Evolutionary conservation across 1,140 invertebrate species (phyloP).

Genomic region (Pachypsylla venusta): DNA sequence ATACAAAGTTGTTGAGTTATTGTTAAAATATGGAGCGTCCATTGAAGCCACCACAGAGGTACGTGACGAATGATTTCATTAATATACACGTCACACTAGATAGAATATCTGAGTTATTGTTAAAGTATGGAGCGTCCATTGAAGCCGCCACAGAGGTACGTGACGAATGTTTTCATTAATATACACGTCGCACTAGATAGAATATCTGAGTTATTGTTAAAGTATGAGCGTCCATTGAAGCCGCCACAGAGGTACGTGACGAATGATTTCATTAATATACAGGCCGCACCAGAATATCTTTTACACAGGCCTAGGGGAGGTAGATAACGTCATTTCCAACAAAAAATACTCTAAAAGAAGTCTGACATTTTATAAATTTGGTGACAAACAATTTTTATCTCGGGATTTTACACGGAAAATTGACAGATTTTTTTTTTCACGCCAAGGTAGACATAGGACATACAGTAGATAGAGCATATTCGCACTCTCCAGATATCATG

Average conservation of each 20-base stretch:
- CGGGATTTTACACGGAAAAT: too few species aligned
- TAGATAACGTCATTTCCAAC: too few species aligned
- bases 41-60: constrained; percentile 76
- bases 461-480: too few species aligned
- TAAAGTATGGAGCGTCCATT: constrained; percentile 89
- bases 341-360: too few species aligned
- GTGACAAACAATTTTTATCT: too few species aligned
- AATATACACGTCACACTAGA: constrained; percentile 3
- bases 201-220: constrained; percentile 87
- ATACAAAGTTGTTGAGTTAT: constrained; percentile 87
- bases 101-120: constrained; percentile 50
- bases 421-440: too few species aligned
- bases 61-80: constrained; percentile 19
- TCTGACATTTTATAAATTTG: too few species aligned
- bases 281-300: too few species aligned
- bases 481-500: too few species aligned
- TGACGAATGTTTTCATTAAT: not conserved
- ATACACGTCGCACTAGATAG: constrained; percentile 39
- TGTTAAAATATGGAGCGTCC: constrained; percentile 88
- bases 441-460: too few species aligned
- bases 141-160: constrained; percentile 67
- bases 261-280: too few species aligned
- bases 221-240: constrained; percentile 83
- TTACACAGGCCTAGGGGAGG: too few species aligned
- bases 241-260: constrained; percentile 62